These are phyloP conservation scores for Stegophylla sp. DNA, from an alignment of 2,888 invertebrate genomes.

Conservation along the genomic window DNA sequence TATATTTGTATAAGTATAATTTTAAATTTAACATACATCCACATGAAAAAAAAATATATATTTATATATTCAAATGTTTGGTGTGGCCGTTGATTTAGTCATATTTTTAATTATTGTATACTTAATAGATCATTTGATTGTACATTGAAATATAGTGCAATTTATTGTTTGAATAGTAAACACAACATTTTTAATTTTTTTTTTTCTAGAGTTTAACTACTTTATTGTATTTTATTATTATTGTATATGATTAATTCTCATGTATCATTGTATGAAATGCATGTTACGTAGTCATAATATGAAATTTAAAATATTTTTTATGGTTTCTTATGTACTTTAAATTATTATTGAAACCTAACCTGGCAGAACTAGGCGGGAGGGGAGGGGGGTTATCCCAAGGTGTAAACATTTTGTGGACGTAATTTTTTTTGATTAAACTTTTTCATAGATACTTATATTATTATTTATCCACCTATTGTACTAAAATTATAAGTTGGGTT, in stretches of 20 bases:
- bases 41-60: background rate
- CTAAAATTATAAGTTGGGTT: too few species aligned
- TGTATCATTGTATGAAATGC: background rate
- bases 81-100: background rate
- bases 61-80: constrained; percentile 9
- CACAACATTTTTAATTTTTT: background rate
- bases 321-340: background rate
- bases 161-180: background rate
- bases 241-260: background rate
- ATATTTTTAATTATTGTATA: background rate
- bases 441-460: too few species aligned
- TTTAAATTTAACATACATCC: constrained; percentile 2
- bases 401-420: too few species aligned
- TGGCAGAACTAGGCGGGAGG: too few species aligned
- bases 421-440: too few species aligned
- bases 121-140: constrained; percentile 4
- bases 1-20: constrained; percentile 19
- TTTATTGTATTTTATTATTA: constrained; percentile 8
- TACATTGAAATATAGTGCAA: constrained; percentile 9
- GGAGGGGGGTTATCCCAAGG: too few species aligned
- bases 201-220: background rate
- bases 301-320: background rate
- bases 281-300: background rate
- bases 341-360: too few species aligned
- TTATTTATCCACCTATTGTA: too few species aligned